Evolutionary conservation across 2,113 vertebrate genomes (phyloP).

Genomic region (Varanus salvator): DNA sequence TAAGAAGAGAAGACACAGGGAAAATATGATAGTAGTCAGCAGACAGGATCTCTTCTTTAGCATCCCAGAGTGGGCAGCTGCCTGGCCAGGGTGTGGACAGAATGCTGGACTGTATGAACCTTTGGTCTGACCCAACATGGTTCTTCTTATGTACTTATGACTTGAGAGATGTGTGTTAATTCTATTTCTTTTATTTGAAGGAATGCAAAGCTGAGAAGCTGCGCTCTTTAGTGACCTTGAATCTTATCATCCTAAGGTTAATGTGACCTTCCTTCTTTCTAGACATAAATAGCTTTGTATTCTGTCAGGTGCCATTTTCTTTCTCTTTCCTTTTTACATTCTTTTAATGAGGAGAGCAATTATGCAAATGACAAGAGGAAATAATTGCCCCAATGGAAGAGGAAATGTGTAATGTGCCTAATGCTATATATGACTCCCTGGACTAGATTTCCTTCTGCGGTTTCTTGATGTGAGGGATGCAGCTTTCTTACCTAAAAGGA

Average conservation of each 20-base stretch:
- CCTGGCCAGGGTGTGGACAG: no score
- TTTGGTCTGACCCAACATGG: no score
- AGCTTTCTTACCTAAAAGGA: background rate
- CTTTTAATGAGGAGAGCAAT: slow-evolving; percentile 68
- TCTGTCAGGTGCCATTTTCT: slow-evolving; percentile 56
- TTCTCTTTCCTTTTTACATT: slow-evolving; percentile 61
- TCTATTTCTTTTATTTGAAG: slow-evolving; percentile 54
- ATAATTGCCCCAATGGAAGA: slow-evolving; percentile 54
- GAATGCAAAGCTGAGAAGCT: slow-evolving; percentile 19
- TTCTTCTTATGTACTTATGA: no score
- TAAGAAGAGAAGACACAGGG: no score
- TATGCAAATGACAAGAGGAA: slow-evolving; percentile 72
- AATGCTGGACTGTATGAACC: no score
- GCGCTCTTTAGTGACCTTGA: slow-evolving; percentile 47
- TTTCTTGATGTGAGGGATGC: background rate
- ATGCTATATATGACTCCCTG: background rate
- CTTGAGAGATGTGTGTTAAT: slow-evolving; percentile 25
- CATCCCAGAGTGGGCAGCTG: no score
- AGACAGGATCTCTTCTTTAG: no score
- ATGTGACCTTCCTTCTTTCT: slow-evolving; percentile 58
- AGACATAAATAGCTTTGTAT: slow-evolving; percentile 58
- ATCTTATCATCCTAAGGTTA: slow-evolving; percentile 52
- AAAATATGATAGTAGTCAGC: no score
- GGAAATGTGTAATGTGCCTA: slow-evolving; percentile 47
- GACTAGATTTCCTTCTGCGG: background rate